Evolutionary conservation across 2,113 vertebrate genomes (phyloP).

Genomic region (Monopterus albus): DNA sequence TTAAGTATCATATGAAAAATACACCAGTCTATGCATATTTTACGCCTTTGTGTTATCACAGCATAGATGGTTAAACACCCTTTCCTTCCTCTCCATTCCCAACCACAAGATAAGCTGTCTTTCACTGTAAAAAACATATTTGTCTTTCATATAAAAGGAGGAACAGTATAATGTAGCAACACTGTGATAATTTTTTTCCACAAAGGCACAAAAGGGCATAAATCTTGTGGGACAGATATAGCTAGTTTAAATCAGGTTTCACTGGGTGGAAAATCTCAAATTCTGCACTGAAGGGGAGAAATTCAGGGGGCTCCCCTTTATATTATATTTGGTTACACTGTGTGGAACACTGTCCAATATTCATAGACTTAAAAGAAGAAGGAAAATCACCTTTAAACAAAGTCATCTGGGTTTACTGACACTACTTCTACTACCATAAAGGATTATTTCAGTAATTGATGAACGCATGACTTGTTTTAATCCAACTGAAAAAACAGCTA

Average conservation of each 20-base stretch:
- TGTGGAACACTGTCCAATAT: slow-evolving; percentile 8
- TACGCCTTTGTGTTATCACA: slow-evolving; percentile 12
- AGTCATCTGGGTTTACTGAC: not conserved
- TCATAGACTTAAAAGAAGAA: not conserved
- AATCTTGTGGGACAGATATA: slow-evolving; percentile 30
- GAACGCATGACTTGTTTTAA: not conserved
- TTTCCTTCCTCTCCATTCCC: slow-evolving; percentile 28
- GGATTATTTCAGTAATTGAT: not conserved
- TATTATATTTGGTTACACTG: slow-evolving; percentile 30
- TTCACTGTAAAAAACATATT: not conserved
- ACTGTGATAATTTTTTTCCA: not conserved
- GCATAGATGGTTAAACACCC: slow-evolving; percentile 20
- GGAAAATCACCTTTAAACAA: slow-evolving; percentile 19
- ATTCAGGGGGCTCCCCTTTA: slow-evolving; percentile 75
- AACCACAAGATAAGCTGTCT: slow-evolving; percentile 5
- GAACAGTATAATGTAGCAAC: not conserved
- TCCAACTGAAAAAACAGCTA: not conserved
- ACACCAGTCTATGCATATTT: not conserved
- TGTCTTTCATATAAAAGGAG: not conserved
- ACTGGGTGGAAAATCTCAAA: slow-evolving; percentile 68
- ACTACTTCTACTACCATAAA: not conserved
- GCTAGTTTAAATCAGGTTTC: slow-evolving; percentile 33
- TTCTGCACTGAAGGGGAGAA: slow-evolving; percentile 73
- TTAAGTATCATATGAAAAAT: not conserved
- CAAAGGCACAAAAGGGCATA: slow-evolving; percentile 2